phyloP scores from a whole-genome alignment of 2,888 invertebrate genomes.

The Nymphalis c-album region DNA sequence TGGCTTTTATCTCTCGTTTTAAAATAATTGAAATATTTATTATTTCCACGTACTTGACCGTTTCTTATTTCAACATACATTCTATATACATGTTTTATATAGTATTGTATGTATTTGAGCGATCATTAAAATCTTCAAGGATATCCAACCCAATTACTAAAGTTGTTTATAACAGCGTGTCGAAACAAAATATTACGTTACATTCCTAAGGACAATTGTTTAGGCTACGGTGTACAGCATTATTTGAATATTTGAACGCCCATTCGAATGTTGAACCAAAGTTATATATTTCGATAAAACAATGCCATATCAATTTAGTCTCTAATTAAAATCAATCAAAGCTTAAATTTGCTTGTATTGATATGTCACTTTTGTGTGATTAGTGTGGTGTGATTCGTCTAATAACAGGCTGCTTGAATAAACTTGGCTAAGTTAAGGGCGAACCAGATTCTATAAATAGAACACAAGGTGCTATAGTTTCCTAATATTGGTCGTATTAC shows the following conservation, averaged over 20 bases:
- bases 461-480: slow-evolving; percentile 38
- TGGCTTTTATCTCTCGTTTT: slow-evolving; percentile 19
- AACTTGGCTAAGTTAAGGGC: slow-evolving; percentile 38
- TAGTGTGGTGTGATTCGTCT: slow-evolving; percentile 18
- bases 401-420: slow-evolving; percentile 30
- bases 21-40: slow-evolving; percentile 11
- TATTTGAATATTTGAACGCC: slow-evolving; percentile 48
- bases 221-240: slow-evolving; percentile 45
- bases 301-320: slow-evolving; percentile 19
- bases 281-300: slow-evolving; percentile 12
- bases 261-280: slow-evolving; percentile 38
- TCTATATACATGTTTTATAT: slow-evolving; percentile 6
- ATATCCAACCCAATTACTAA: slow-evolving; percentile 39
- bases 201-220: slow-evolving; percentile 52
- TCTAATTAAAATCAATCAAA: slow-evolving; percentile 10
- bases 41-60: neutral
- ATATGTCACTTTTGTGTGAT: slow-evolving; percentile 11
- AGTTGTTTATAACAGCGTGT: slow-evolving; percentile 36
- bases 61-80: neutral
- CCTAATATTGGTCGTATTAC: slow-evolving; percentile 30
- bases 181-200: slow-evolving; percentile 38
- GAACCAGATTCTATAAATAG: slow-evolving; percentile 44
- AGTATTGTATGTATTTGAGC: slow-evolving; percentile 24
- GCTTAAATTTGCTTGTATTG: slow-evolving; percentile 11
- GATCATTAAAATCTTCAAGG: slow-evolving; percentile 37